phyloP scores from a whole-genome alignment of 2,888 invertebrate species.

The Theretra japonica region DNA sequence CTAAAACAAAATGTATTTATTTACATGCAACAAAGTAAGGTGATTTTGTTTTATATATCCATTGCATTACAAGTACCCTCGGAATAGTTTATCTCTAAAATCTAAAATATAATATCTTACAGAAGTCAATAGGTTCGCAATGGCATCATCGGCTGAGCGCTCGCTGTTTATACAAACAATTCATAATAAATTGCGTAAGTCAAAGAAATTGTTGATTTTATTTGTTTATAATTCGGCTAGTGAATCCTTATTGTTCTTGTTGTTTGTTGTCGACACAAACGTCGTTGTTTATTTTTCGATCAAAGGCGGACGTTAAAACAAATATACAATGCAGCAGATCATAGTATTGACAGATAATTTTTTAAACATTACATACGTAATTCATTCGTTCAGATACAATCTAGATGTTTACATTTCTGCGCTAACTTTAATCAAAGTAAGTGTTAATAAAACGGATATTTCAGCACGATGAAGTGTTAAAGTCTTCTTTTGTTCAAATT shows the following conservation, averaged over 20 bases:
- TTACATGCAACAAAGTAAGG: neutral
- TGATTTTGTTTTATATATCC: conserved; percentile 1
- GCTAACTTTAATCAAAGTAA: too few species aligned
- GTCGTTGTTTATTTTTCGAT: neutral
- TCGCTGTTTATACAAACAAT: neutral
- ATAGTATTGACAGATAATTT: neutral
- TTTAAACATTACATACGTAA: neutral
- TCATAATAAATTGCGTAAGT: conserved; percentile 20
- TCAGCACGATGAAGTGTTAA: too few species aligned
- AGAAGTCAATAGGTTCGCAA: conserved; percentile 8
- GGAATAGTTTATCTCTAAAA: conserved; percentile 5
- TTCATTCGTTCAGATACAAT: neutral
- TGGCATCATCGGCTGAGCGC: neutral
- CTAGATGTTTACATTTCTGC: too few species aligned
- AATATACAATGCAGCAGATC: neutral
- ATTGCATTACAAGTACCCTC: neutral
- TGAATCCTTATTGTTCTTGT: conserved; percentile 16
- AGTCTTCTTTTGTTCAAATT: too few species aligned
- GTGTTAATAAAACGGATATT: too few species aligned
- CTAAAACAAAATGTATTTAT: neutral
- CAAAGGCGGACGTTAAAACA: neutral
- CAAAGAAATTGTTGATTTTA: conserved; percentile 11
- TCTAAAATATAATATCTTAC: neutral
- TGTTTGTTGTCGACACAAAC: conserved; percentile 13
- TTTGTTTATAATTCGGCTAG: neutral